Evolutionary conservation across 2,113 vertebrate species (phyloP).

Genomic region (Microtus ochrogaster): DNA sequence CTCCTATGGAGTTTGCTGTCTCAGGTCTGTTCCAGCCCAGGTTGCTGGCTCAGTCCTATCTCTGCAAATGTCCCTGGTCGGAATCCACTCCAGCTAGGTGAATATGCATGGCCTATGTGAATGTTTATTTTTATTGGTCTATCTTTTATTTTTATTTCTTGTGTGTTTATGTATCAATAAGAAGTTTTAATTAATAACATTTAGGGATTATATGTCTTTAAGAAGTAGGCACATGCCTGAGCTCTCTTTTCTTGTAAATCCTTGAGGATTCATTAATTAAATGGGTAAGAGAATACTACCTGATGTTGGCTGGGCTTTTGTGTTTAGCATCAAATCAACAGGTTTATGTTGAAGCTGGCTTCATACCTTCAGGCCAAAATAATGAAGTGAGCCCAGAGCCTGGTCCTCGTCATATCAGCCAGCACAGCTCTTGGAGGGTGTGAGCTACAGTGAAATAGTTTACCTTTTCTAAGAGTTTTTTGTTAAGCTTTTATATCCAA

Average conservation of each 20-base stretch:
- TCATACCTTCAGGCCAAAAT: background rate
- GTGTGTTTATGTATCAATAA: background rate
- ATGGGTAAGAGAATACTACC: background rate
- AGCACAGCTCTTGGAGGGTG: background rate
- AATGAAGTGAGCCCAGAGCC: background rate
- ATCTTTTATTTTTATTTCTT: background rate
- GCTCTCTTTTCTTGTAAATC: background rate
- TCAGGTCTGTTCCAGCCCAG: too few species aligned
- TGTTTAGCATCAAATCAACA: background rate
- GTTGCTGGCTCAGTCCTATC: too few species aligned
- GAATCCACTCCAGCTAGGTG: too few species aligned
- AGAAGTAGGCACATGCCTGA: background rate
- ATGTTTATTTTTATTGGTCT: too few species aligned
- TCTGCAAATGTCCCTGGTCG: too few species aligned
- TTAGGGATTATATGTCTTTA: background rate
- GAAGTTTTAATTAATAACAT: background rate
- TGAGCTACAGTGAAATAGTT: background rate
- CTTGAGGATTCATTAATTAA: background rate
- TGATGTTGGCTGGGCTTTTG: background rate
- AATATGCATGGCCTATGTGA: too few species aligned
- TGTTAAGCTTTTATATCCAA: background rate
- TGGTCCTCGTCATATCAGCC: background rate
- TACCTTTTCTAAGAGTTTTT: background rate
- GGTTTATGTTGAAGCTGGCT: background rate
- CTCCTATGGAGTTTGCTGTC: too few species aligned